Percentiles rank a stretch among this genome's conserved stretches.
Evolutionary conservation across 2,888 invertebrate species (phyloP).

Genomic region (Pomacea canaliculata): DNA sequence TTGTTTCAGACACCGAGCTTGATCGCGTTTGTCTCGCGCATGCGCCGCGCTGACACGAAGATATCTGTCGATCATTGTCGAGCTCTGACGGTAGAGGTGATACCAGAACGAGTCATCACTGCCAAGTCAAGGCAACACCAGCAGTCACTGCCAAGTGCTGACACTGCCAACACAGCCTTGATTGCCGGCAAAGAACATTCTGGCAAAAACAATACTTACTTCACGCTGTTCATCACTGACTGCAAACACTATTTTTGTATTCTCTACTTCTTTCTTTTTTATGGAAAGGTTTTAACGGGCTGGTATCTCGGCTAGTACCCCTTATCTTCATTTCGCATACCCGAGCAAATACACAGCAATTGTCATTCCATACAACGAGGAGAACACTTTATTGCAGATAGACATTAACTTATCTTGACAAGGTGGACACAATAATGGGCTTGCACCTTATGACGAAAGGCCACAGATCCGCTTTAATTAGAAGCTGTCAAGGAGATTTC

Average conservation of each 20-base stretch:
- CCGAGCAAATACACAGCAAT: constrained; percentile 2
- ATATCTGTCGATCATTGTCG: too few species aligned
- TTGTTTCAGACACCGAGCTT: too few species aligned
- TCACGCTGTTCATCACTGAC: not conserved
- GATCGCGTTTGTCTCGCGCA: too few species aligned
- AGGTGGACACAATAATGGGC: constrained; percentile 9
- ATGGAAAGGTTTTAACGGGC: not conserved
- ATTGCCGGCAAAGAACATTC: not conserved
- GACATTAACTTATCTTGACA: constrained; percentile 7
- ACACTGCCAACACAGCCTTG: not conserved
- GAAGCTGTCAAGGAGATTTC: constrained; percentile 3
- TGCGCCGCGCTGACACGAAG: too few species aligned
- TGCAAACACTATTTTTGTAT: not conserved
- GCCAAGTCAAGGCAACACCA: too few species aligned
- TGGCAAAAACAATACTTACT: not conserved
- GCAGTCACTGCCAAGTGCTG: too few species aligned
- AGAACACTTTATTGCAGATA: constrained; percentile 2
- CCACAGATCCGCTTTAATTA: constrained; percentile 3
- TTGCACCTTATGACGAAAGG: constrained; percentile 5
- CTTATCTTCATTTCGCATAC: not conserved
- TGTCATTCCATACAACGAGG: not conserved
- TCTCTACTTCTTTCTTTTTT: not conserved
- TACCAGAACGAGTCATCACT: too few species aligned
- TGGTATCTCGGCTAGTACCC: not conserved
- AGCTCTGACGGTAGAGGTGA: too few species aligned